Evolutionary conservation across 2,113 vertebrate species (phyloP), one percentile per base, ranked within the genome.

Genomic region (Colinus virginianus): DNA sequence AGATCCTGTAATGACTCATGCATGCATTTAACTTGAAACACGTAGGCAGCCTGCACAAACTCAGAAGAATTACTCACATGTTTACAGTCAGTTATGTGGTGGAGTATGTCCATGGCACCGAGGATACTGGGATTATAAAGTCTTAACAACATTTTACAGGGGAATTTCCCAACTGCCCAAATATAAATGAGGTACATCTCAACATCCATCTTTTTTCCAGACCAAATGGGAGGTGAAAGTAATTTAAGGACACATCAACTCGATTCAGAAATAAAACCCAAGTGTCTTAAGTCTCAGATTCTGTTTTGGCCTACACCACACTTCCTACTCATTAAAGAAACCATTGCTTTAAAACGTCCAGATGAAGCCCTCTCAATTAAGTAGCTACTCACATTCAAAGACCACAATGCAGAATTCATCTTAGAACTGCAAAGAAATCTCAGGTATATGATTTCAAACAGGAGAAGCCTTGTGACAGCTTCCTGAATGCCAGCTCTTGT

Each of bases 1-100:
- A 86, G 88, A 90, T 88, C 83, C 58, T 88, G 48, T 42, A 64
- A 14, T 90, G 94, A 96, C 88, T 91, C 90, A 87, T 7, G 26
- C 51, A 75, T 36, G 58, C 8, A 17, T 66, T 87, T 78, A 87
- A 76, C 76, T 88, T 90, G 61, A 75, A 88, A 91, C 53, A 78
- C 20, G 62, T n/a, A 88, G 64, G 69, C 69, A 86, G 61, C 32
- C 66, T 76, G 62, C 1, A 1, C 75, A 90, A 96, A 86, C 30
- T 63, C 69, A 64, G 77, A 85, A 80, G 69, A 78, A 88, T 86
- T 90, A 80, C 88, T 88, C 90, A 78, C 25, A 69, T 58, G 80
- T 92, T 96, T 93, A 68, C 36, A 90, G 79, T 66, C 45, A 72
- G 15, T 56, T 86, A 61, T 63, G 64, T 59, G 76, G 78, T 67